A percentile compares a stretch with the other conserved stretches of the same genome.
Evolutionary conservation across 2,797 vertebrate genomes (phyloP).

Genomic region (Anableps anableps): DNA sequence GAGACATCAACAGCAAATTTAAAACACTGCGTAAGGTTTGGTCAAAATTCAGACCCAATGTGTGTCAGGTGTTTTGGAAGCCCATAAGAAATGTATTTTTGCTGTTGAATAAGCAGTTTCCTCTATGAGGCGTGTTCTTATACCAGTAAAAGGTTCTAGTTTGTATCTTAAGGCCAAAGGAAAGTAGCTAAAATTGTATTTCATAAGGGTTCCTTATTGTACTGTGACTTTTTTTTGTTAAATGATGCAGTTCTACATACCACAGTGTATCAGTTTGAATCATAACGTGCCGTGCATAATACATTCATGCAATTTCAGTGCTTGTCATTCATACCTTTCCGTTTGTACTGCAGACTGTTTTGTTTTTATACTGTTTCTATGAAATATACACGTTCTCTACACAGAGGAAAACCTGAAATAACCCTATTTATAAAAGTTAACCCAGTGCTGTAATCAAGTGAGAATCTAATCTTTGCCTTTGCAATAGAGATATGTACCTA

Average conservation of each 20-base stretch:
- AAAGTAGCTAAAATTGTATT: conserved; percentile 71
- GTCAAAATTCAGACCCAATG: conserved; percentile 30
- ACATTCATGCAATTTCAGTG: conserved; percentile 69
- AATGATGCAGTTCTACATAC: conserved; percentile 75
- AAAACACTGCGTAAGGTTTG: conserved; percentile 41
- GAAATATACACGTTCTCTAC: conserved; percentile 85
- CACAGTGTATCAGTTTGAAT: conserved; percentile 67
- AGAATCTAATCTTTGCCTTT: conserved; percentile 84
- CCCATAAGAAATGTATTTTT: conserved; percentile 47
- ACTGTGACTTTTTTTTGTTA: conserved; percentile 72
- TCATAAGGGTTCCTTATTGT: conserved; percentile 74
- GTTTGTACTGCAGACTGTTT: conserved; percentile 86
- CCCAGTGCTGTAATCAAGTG: conserved; percentile 82
- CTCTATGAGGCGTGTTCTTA: conserved; percentile 63
- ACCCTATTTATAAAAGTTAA: conserved; percentile 83
- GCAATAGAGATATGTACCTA: conserved; percentile 82
- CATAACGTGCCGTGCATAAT: conserved; percentile 69
- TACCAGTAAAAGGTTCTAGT: conserved; percentile 55
- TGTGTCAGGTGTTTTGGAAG: conserved; percentile 45
- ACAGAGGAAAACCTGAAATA: conserved; percentile 79
- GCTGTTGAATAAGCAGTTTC: conserved; percentile 60
- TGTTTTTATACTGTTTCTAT: conserved; percentile 87
- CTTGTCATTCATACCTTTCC: conserved; percentile 81
- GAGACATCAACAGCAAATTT: conserved; percentile 61
- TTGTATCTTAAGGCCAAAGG: conserved; percentile 80